Base-by-base conservation (phyloP, 2,113 vertebrate species). In the Hystrix brachyura region DNA sequence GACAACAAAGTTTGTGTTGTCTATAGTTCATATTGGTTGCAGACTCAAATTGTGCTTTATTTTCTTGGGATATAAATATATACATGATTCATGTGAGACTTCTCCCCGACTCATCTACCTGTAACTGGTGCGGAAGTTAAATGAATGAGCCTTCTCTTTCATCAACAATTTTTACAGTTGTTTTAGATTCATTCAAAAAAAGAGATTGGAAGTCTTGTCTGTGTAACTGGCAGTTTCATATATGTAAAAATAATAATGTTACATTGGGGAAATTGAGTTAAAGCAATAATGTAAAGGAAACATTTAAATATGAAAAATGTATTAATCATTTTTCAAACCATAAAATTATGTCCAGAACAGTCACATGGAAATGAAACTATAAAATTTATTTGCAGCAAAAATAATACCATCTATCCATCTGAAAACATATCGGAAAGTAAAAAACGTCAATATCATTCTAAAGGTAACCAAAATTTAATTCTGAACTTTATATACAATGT, bases 231-330 rank as follows among this genome's bases (percentile, higher is more conserved):
- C 12, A 91, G 18, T 59, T 87, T 79, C 11, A 2, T 48, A 17
- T 92, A 90, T 84, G n/a, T 15, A 6, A 17, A 97, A 94, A 96
- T 72, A 4, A 34, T 67, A 94, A 59, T 62, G 46, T 67, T 81
- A 2, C 81, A 87, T 62, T 55, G 32, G 55, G 5, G 1, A 7
- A 87, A 0, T 60, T 21, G 3, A 84, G 5, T 78, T 48, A 86
- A 85, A 69, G 15, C 72, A 80, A 55, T 21, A 82, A 48, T 62
- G 14, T 79, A 76, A 88, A 12, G 64, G 5, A 72, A 96, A 79
- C 18, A 69, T 83, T 72, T 69, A 83, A 72, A 65, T 82, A 5
- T 72, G 27, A 94, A 18, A 93, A 57, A 78, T n/a, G 43, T 5
- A 82, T 25, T 7, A n/a, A 53, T 13, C 0, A 59, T 1, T 87